phyloP scores from a whole-genome alignment of 1,140 invertebrate genomes.

The Lethrus apterus region DNA sequence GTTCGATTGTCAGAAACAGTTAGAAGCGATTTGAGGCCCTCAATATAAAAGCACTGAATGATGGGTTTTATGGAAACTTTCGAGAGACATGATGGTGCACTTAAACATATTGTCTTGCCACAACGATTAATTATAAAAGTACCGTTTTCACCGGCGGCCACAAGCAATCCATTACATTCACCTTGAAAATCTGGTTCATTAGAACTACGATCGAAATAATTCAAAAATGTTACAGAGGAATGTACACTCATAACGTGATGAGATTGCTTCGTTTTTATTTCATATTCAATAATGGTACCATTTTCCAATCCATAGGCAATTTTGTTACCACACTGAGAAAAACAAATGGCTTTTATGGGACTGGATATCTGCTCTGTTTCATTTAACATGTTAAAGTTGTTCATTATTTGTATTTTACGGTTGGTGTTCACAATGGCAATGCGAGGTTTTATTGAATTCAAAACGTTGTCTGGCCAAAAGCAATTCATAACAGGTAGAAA shows the following conservation, averaged over 20 bases:
- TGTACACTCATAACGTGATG: slow-evolving; percentile 6
- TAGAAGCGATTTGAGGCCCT: slow-evolving; percentile 1
- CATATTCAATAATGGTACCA: slow-evolving; percentile 14
- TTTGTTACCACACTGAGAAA: slow-evolving; percentile 18
- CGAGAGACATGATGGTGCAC: neutral
- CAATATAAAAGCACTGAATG: slow-evolving; percentile 13
- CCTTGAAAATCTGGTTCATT: neutral
- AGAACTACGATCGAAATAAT: slow-evolving; percentile 15
- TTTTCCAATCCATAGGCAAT: slow-evolving; percentile 13
- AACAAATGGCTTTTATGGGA: slow-evolving; percentile 6
- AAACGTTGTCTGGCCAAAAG: slow-evolving; percentile 7
- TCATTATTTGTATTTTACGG: slow-evolving; percentile 15
- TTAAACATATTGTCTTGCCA: slow-evolving; percentile 3
- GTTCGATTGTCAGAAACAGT: slow-evolving; percentile 13
- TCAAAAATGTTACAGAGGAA: slow-evolving; percentile 13
- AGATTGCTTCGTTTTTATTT: slow-evolving; percentile 12
- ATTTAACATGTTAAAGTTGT: slow-evolving; percentile 11
- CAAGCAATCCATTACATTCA: slow-evolving; percentile 6
- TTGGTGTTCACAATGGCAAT: slow-evolving; percentile 9
- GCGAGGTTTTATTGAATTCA: slow-evolving; percentile 2
- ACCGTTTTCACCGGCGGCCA: slow-evolving; percentile 11
- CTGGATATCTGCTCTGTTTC: slow-evolving; percentile 4
- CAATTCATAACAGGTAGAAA: slow-evolving; percentile 17
- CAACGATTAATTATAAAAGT: slow-evolving; percentile 1
- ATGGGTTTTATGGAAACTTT: slow-evolving; percentile 9